Percentiles rank a stretch among this genome's conserved stretches.
Conservation (phyloP, 2,797 vertebrate genomes). For the Sandelia bainsii region DNA sequence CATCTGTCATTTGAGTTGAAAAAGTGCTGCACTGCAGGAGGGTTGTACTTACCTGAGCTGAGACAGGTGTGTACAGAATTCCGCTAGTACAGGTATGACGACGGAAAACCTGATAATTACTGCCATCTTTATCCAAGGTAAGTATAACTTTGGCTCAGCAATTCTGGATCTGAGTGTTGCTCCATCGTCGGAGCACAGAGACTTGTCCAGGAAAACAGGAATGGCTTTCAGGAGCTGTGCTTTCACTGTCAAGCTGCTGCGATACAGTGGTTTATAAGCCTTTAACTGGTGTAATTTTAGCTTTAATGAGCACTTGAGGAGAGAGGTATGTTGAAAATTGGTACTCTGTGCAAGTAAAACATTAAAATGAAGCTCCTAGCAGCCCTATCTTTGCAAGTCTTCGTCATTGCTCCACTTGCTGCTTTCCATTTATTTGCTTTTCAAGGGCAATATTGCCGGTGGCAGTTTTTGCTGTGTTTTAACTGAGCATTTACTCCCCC, state of each 20-base stretch:
- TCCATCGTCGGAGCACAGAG: slow-evolving; percentile 40
- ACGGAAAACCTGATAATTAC: slow-evolving; percentile 82
- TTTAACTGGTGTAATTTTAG: slow-evolving; percentile 79
- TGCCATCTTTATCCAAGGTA: slow-evolving; percentile 77
- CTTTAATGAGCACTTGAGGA: slow-evolving; percentile 78
- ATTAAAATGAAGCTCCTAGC: slow-evolving; percentile 70
- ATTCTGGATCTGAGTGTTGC: slow-evolving; percentile 61
- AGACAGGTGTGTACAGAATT: slow-evolving; percentile 78
- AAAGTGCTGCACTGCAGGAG: slow-evolving; percentile 38
- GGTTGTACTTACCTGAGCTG: slow-evolving; percentile 75
- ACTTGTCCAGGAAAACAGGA: slow-evolving; percentile 58
- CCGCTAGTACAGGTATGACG: slow-evolving; percentile 71
- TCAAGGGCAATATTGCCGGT: slow-evolving; percentile 37
- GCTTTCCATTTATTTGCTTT: slow-evolving; percentile 22
- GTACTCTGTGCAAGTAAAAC: slow-evolving; percentile 76
- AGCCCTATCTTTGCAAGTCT: slow-evolving; percentile 66
- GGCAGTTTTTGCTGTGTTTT: slow-evolving; percentile 15
- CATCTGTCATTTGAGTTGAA: slow-evolving; percentile 70
- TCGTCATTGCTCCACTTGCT: slow-evolving; percentile 50
- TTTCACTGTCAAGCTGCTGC: slow-evolving; percentile 66
- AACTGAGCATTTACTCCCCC: slow-evolving; percentile 26
- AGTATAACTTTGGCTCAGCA: slow-evolving; percentile 75
- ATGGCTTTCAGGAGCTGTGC: slow-evolving; percentile 50
- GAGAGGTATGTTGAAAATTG: slow-evolving; percentile 79
- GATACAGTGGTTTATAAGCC: slow-evolving; percentile 75